Percentiles rank a stretch among this genome's conserved stretches.
These are phyloP conservation scores for Lucilia sericata DNA, from an alignment of 1,140 invertebrate species.

Conservation along the genomic window DNA sequence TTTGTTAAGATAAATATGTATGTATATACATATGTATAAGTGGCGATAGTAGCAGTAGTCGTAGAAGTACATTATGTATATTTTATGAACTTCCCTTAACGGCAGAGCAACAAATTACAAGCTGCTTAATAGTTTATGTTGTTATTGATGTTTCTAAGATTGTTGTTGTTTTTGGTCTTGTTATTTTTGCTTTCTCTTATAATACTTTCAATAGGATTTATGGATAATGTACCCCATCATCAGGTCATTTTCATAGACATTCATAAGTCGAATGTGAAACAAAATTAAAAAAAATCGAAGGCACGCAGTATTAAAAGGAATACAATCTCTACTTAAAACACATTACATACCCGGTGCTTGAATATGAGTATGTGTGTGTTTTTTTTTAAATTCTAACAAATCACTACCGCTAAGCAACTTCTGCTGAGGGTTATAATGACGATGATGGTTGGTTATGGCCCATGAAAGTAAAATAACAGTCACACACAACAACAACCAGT, in stretches of 20 bases:
- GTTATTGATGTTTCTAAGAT: constrained; percentile 14
- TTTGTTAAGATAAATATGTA: background rate
- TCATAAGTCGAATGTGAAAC: background rate
- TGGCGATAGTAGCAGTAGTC: background rate
- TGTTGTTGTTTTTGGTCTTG: background rate
- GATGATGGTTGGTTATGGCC: constrained; percentile 26
- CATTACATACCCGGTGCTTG: background rate
- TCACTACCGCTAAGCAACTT: constrained; percentile 22
- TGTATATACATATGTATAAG: no score
- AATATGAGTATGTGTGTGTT: background rate
- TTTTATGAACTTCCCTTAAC: constrained; percentile 38
- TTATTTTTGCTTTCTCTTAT: background rate
- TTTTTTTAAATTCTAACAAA: constrained; percentile 23
- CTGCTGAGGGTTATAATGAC: constrained; percentile 3
- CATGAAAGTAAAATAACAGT: constrained; percentile 14
- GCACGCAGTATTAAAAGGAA: background rate
- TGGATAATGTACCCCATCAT: constrained; percentile 38
- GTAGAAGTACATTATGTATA: constrained; percentile 36
- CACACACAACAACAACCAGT: background rate
- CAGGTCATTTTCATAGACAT: constrained; percentile 34
- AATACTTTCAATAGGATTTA: constrained; percentile 32
- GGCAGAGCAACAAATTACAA: constrained; percentile 34
- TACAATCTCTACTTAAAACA: constrained; percentile 26
- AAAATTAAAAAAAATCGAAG: background rate
- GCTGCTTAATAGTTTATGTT: constrained; percentile 42